Conservation (phyloP, 2,888 invertebrate species). For the Tribolium freemani region DNA sequence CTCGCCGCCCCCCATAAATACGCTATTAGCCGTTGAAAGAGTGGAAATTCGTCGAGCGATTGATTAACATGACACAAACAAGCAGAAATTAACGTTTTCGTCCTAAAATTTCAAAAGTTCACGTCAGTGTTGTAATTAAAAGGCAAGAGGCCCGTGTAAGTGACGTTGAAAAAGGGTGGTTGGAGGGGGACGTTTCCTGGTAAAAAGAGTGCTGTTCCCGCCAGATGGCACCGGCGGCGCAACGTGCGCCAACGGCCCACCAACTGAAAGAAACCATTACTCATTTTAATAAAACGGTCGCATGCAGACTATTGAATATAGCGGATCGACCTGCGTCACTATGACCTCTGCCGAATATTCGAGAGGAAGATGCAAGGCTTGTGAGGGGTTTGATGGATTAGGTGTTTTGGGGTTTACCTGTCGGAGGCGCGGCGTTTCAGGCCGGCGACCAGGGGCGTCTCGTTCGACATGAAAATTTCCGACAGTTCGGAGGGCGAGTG, state of each 20-base stretch:
- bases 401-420: constrained; percentile 68
- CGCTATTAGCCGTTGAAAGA: constrained; percentile 36
- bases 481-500: constrained; percentile 78
- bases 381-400: neutral
- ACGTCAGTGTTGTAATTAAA: constrained; percentile 65
- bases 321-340: constrained; percentile 42
- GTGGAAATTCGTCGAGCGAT: constrained; percentile 52
- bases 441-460: constrained; percentile 59
- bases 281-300: constrained; percentile 66
- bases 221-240: constrained; percentile 64
- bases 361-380: neutral
- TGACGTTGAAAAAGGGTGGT: constrained; percentile 60
- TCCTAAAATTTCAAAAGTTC: constrained; percentile 66
- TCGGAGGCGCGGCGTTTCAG: constrained; percentile 79
- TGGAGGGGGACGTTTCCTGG: constrained; percentile 51
- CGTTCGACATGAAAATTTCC: constrained; percentile 80
- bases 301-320: constrained; percentile 62
- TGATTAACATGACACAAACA: constrained; percentile 66
- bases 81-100: constrained; percentile 64
- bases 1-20: constrained; percentile 9
- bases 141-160: constrained; percentile 64
- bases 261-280: constrained; percentile 64
- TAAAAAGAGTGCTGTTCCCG: constrained; percentile 64
- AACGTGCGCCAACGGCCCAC: constrained; percentile 49
- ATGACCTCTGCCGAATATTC: neutral